Conservation (phyloP, 2,113 vertebrate species). For the Ia io region DNA sequence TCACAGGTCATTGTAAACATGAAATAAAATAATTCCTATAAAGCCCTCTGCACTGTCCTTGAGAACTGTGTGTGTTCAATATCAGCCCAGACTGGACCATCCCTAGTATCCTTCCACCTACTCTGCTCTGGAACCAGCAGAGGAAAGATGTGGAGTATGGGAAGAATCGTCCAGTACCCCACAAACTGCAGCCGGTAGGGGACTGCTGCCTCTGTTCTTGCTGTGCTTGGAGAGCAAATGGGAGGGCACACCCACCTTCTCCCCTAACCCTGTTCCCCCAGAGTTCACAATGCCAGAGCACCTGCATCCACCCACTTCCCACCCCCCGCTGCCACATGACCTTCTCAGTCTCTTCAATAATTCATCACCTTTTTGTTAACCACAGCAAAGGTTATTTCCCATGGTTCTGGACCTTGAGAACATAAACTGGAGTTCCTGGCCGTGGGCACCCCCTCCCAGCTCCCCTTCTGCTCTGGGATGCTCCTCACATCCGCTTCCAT, state of each 20-base stretch:
- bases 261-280: background rate
- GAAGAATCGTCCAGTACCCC: background rate
- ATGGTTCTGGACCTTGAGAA: conserved; percentile 43
- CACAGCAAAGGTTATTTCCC: conserved; percentile 46
- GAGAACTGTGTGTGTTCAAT: background rate
- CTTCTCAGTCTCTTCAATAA: conserved; percentile 74
- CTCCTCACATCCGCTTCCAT: too few relatives aligned
- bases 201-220: background rate
- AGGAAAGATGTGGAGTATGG: background rate
- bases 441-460: background rate
- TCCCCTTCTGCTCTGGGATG: background rate
- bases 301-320: background rate
- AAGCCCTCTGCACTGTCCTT: background rate
- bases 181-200: background rate
- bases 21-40: background rate
- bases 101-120: background rate
- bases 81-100: background rate
- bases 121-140: background rate
- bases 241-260: too few relatives aligned
- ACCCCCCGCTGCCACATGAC: conserved; percentile 61
- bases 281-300: background rate
- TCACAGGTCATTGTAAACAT: background rate
- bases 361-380: conserved; percentile 73
- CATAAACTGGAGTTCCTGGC: conserved; percentile 50
- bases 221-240: background rate